Conservation (phyloP, 1,140 invertebrate genomes). For the Aradophagus sp. region DNA sequence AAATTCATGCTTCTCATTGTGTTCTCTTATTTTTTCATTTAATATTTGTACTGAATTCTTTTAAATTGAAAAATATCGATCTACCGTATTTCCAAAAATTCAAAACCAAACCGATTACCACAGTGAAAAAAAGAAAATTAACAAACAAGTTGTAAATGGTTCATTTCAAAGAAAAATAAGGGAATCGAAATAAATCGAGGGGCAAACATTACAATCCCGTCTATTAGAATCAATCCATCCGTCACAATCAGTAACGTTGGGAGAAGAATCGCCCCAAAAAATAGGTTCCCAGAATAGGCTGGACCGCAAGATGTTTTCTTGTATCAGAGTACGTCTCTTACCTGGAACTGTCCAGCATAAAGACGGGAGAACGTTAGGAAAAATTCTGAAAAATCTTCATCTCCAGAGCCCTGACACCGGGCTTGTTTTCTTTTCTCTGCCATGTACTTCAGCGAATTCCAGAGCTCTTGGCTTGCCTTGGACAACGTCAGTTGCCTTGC, state of each 20-base stretch:
- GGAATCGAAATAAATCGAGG: constrained; percentile 2
- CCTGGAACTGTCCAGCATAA: constrained; percentile 9
- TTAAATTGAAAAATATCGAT: no score
- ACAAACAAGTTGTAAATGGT: not conserved
- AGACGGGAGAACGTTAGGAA: constrained; percentile 4
- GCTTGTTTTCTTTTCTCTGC: constrained; percentile 16
- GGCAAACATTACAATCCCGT: constrained; percentile 9
- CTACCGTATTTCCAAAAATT: not conserved
- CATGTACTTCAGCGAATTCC: constrained; percentile 18
- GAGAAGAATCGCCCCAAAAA: constrained; percentile 19
- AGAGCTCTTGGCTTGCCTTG: constrained; percentile 18
- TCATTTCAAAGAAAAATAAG: not conserved
- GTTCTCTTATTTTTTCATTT: no score
- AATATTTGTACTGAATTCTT: no score
- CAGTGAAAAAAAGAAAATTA: not conserved
- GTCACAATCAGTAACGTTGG: constrained; percentile 5
- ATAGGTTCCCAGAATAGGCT: constrained; percentile 12
- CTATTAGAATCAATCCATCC: constrained; percentile 8
- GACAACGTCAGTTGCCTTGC: constrained; percentile 43
- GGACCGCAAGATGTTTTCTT: constrained; percentile 12
- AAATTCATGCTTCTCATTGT: no score
- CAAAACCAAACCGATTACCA: not conserved
- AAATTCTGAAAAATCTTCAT: constrained; percentile 3
- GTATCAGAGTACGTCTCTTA: constrained; percentile 1
- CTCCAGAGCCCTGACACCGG: not conserved